These are phyloP conservation scores for Phylloscopus whistleri DNA, from an alignment of 2,113 vertebrate species.

Conservation along the genomic window DNA sequence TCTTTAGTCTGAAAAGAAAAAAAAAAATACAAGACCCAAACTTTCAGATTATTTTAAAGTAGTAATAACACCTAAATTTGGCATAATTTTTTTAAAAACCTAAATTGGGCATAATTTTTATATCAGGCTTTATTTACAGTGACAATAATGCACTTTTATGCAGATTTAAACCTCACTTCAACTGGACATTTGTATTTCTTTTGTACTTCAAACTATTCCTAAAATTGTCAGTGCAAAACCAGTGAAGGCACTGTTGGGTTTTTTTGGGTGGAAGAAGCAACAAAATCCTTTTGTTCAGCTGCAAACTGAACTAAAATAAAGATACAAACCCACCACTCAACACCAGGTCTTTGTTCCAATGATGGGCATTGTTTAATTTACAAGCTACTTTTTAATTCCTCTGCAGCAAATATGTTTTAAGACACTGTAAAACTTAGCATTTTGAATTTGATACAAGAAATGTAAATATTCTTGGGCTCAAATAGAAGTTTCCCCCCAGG, in stretches of 20 bases:
- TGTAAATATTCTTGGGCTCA: neutral
- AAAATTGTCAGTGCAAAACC: neutral
- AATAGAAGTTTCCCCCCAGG: neutral
- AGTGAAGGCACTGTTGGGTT: neutral
- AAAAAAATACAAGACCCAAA: neutral
- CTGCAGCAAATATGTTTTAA: neutral
- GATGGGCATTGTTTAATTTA: neutral
- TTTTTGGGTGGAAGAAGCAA: neutral
- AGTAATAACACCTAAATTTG: neutral
- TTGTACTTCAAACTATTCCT: neutral
- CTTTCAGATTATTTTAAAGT: neutral
- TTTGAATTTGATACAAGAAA: neutral
- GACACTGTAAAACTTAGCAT: neutral
- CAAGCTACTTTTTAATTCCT: neutral
- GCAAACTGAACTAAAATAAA: neutral
- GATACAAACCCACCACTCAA: neutral
- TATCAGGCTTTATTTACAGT: neutral
- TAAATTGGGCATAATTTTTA: neutral
- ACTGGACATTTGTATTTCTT: neutral
- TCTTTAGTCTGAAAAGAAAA: conserved; percentile 88
- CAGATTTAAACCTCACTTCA: neutral
- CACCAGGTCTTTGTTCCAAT: neutral
- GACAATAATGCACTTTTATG: neutral
- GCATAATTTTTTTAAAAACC: too few species aligned
- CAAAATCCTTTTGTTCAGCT: neutral